Evolutionary conservation across 2,888 invertebrate species (phyloP).

Genomic region (Ectemnius continuus): DNA sequence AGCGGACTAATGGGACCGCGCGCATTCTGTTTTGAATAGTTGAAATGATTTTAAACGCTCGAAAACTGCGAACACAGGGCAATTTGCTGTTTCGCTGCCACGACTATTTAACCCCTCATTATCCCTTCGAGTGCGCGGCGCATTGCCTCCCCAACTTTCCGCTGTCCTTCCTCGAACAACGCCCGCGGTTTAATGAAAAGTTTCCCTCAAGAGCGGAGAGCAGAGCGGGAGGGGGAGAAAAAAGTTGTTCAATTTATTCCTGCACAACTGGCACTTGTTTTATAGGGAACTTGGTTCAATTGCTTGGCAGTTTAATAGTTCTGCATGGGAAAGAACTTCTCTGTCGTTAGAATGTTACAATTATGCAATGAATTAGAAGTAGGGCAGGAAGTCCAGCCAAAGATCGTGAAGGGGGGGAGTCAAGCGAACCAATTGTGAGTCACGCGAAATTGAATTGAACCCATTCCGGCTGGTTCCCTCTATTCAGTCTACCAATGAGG

Average conservation of each 20-base stretch:
- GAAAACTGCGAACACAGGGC: conserved; percentile 1
- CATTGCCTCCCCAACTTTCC: neutral
- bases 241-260: neutral
- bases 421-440: no score
- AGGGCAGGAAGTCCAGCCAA: no score
- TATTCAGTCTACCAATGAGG: no score
- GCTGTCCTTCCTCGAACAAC: neutral
- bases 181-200: no score
- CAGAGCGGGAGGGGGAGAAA: neutral
- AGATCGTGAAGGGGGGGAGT: no score
- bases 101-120: conserved; percentile 3
- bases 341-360: no score
- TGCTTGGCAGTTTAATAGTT: no score
- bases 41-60: neutral
- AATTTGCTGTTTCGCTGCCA: conserved; percentile 1
- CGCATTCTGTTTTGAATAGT: neutral
- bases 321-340: no score
- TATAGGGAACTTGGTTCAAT: neutral
- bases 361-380: no score
- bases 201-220: neutral
- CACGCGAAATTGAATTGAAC: no score
- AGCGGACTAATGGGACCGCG: neutral
- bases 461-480: no score
- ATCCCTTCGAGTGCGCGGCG: neutral
- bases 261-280: neutral